Conservation (phyloP, 2,888 invertebrate genomes). For the Drosophila histrio region DNA sequence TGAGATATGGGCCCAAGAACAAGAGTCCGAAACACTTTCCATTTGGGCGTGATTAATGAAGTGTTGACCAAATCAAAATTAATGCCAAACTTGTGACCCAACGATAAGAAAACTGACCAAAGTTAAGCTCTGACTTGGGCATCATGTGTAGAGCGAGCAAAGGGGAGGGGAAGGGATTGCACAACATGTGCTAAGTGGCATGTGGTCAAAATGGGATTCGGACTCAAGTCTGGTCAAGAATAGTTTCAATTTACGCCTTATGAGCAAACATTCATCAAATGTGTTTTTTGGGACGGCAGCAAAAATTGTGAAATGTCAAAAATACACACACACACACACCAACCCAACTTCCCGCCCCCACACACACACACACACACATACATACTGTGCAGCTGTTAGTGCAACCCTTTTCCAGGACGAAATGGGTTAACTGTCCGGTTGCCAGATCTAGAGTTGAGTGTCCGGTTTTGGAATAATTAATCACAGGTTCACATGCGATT, state of each 20-base stretch:
- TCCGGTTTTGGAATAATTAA: slow-evolving; percentile 83
- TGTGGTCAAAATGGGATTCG: slow-evolving; percentile 65
- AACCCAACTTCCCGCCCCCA: slow-evolving; percentile 4
- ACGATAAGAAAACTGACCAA: slow-evolving; percentile 61
- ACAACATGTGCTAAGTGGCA: slow-evolving; percentile 77
- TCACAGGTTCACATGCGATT: slow-evolving; percentile 81
- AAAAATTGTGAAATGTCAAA: slow-evolving; percentile 73
- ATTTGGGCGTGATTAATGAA: slow-evolving; percentile 81
- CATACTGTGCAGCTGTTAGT: slow-evolving; percentile 56
- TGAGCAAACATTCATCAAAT: slow-evolving; percentile 76
- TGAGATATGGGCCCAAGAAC: slow-evolving; percentile 21
- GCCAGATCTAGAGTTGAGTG: slow-evolving; percentile 47
- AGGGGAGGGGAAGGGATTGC: background rate
- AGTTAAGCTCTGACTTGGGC: slow-evolving; percentile 17
- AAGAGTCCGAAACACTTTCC: slow-evolving; percentile 29
- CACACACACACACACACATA: slow-evolving; percentile 11
- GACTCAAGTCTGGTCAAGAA: slow-evolving; percentile 52
- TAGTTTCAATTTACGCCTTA: slow-evolving; percentile 79
- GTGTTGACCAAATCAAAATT: slow-evolving; percentile 82
- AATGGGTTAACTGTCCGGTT: slow-evolving; percentile 74
- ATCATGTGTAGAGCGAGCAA: slow-evolving; percentile 45
- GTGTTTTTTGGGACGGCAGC: slow-evolving; percentile 26
- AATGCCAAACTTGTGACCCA: slow-evolving; percentile 62
- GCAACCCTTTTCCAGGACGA: slow-evolving; percentile 71
- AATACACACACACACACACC: slow-evolving; percentile 40